Evolutionary conservation across 1,140 invertebrate species (phyloP), one percentile per base, ranked within the genome.

Genomic region (Apocrypta bakeri): DNA sequence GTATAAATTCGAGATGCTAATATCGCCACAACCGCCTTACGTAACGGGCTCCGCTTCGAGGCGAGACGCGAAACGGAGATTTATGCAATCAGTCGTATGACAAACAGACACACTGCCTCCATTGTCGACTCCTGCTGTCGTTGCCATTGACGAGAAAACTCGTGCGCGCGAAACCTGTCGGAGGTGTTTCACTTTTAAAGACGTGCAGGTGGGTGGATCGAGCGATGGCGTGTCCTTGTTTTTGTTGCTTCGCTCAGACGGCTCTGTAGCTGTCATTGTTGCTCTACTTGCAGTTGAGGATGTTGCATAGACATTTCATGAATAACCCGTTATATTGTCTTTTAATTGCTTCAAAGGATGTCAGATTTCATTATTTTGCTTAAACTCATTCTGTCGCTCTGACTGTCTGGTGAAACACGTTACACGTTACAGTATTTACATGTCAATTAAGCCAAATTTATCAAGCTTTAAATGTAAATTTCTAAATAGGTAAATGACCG

Each of bases 51-150:
- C 14, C 48, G 48, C 48, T 6, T 21, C 48, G 48, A n/a, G 25
- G 14, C 64, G 25, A 27, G 25, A 66, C 24, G 64, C 24, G 12
- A 66, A 29, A n/a, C 27, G 33, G n/a, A 33, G 69, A 72, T 72
- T 72, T 72, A 72, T 72, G 31, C 33, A 72, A 72, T 72, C 27
- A 72, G 27, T 37, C 31, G 21, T 21, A 40, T 72, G 27, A 72
- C 69, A 72, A 72, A 72, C 64, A 66, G 64, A 66, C 24, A 56
- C 21, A 6, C 48, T n/a, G 48, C 17, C 17, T 56, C 48, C 48
- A 56, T 56, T 56, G 48, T 56, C 17, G 7, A 21, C 48, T n/a
- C 17, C 48, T 48, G 42, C 12, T 56, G 48, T 21, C 6, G 48
- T 21, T 9, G 33, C 33, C 4, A 21, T 21, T 6, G 48, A n/a